These are phyloP conservation scores for Ophthalmolycus amberensis DNA, from an alignment of 2,113 vertebrate genomes.

Conservation along the genomic window DNA sequence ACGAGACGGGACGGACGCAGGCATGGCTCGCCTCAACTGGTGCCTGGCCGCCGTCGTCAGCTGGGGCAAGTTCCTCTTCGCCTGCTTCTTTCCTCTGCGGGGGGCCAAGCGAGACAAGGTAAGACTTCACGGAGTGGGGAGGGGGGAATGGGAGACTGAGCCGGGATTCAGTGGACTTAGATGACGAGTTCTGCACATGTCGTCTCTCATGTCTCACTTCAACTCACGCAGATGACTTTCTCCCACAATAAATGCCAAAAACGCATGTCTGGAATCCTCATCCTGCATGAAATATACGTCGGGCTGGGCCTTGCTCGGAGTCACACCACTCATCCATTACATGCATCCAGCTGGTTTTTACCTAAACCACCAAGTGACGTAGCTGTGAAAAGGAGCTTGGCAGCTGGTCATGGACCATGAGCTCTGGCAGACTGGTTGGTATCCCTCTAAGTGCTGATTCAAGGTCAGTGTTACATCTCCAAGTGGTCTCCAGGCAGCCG, in stretches of 20 bases:
- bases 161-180: constrained; percentile 25
- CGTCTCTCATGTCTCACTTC: constrained; percentile 25
- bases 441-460: constrained; percentile 62
- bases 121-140: constrained; percentile 61
- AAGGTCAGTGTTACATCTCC: constrained; percentile 78
- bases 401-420: constrained; percentile 44
- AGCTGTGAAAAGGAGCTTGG: constrained; percentile 54
- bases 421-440: constrained; percentile 40
- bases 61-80: constrained; percentile 91
- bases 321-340: constrained; percentile 26
- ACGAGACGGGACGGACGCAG: constrained; percentile 68
- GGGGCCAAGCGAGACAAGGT: constrained; percentile 82
- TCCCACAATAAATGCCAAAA: background rate
- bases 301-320: constrained; percentile 34
- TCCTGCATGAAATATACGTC: constrained; percentile 40
- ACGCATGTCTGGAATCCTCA: constrained; percentile 15
- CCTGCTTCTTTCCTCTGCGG: constrained; percentile 88
- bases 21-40: constrained; percentile 90
- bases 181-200: constrained; percentile 41
- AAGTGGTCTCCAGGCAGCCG: constrained; percentile 52
- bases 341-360: constrained; percentile 25
- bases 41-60: constrained; percentile 90
- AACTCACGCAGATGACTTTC: constrained; percentile 15
- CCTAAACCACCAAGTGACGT: constrained; percentile 60
- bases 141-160: background rate